These are phyloP conservation scores for Zygaena filipendulae DNA, from an alignment of 2,888 invertebrate species.

Conservation along the genomic window DNA sequence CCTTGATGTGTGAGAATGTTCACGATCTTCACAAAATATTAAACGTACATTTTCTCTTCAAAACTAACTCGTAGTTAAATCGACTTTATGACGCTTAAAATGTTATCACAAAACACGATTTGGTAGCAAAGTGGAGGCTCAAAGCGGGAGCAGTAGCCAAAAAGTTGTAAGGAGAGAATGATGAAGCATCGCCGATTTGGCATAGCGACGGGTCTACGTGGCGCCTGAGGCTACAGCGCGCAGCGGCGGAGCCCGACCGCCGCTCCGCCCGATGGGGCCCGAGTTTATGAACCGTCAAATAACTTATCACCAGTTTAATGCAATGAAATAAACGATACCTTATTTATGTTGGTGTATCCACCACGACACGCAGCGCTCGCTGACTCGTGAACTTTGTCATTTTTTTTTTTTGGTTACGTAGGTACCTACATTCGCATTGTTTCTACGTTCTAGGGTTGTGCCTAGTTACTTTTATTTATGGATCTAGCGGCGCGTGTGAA, in stretches of 20 bases:
- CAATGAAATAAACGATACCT: conserved; percentile 61
- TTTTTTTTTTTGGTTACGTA: conserved; percentile 56
- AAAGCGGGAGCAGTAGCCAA: conserved; percentile 47
- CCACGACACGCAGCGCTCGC: conserved; percentile 52
- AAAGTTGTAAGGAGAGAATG: conserved; percentile 41
- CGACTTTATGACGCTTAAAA: conserved; percentile 45
- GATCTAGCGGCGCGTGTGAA: conserved; percentile 63
- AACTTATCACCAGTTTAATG: conserved; percentile 65
- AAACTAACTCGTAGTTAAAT: too few species aligned
- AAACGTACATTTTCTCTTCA: too few species aligned
- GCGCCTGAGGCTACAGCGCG: conserved; percentile 38
- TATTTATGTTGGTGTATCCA: too few species aligned
- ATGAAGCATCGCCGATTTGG: conserved; percentile 53
- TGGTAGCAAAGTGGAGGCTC: conserved; percentile 37
- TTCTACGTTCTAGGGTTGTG: conserved; percentile 50
- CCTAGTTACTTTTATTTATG: conserved; percentile 61
- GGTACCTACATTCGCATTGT: too few species aligned
- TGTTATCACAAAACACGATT: conserved; percentile 37
- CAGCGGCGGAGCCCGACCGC: conserved; percentile 34
- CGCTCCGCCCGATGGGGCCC: conserved; percentile 40
- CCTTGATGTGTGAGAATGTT: too few species aligned
- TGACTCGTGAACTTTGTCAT: conserved; percentile 45
- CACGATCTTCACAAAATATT: too few species aligned
- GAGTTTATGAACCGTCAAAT: conserved; percentile 64
- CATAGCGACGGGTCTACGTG: conserved; percentile 37